Base-by-base conservation (phyloP, 2,888 invertebrate genomes). In the Zygaena filipendulae region DNA sequence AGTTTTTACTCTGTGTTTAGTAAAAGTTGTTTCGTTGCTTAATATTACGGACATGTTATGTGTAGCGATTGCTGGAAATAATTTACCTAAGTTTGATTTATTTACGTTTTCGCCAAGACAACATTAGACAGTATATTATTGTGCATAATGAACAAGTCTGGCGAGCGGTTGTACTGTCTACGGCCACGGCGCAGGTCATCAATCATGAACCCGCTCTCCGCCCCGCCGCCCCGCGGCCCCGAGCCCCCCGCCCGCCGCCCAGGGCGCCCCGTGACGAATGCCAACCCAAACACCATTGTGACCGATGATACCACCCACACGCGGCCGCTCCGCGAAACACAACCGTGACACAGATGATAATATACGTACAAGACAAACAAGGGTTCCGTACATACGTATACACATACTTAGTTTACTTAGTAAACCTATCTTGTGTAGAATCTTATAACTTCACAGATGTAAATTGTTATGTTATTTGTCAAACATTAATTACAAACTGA, bases 201-300 rank as follows among this genome's bases (percentile, higher is more conserved):
- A 74, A 75, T 77, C 75, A 75, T 51, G 46, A 33, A 38, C 22
- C 37, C 29, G 34, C 27, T 33, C 5, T 21, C 37, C 29, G 34
- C 27, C 35, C 5, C 16, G 24, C 32, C 37, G 27, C 18, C 23
- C 34, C 35, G 39, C 39, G 42, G 39, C 42, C 46, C 37, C 42
- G 43, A 43, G 24, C 33, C n/a, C n/a, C n/a, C n/a, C n/a, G n/a
- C n/a, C 39, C 29, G 39, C 35, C 45, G 35, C 48, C 44, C 43
- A 25, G 47, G 59, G 59, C 68, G 67, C 68, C 71, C 71, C 70
- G 63, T 71, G 74, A 77, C 77, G 72, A 72, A 77, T 74, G 62
- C 69, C 67, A 71, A 60, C 59, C 62, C 69, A 74, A 77, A 79
- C 75, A 77, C 64, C 58, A 70, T 72, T 72, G 72, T 70, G 54